Evolutionary conservation across 2,113 vertebrate species (phyloP), one percentile per base, ranked within the genome.

Genomic region (Nothocercus nigrocapillus): DNA sequence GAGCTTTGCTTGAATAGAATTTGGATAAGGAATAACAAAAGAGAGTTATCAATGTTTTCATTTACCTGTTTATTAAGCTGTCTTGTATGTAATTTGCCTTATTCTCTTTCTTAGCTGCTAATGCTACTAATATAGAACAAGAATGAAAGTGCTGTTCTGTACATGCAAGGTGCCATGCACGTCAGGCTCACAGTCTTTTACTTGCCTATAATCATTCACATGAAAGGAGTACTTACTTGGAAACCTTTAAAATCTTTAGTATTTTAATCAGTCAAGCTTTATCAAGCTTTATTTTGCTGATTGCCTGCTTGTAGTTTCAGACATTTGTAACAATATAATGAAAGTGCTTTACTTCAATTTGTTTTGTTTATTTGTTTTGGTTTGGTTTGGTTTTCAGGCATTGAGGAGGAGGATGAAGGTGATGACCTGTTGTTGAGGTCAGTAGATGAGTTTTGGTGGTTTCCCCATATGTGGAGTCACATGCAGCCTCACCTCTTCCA

Each of bases 401-500:
- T 99, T 1, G 97, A 97, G 72, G 98, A 99, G 56, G 99, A 99
- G 74, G 99, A 99, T 38, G 98, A 98, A 82, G 99, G 99, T 0
- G 99, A 99, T 44, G 99, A 99, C 93, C 96, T 98, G 64, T 94
- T 99, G 61, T 61, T 99, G 92, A 98, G 98, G 18, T 99, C 98
- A 22, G 99, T 99, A 40, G 98, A 98, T 88, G 98, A 99, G 95
- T 99, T 99, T 97, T 99, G 99, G 99, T 99, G 99, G 99, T 99
- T 99, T 89, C 99, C 99, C 59, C 99, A 99, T 89, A 99, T 99
- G 99, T 99, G 99, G 99, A 99, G 99, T 91, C 99, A 99, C 97
- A 99, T 99, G 99, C 99, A 99, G 97, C 99, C 99, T 79, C 99
- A 99, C 70, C 99, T 99, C 90, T 99, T 99, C 97, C 99, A 99